Conservation (phyloP, 2,113 vertebrate genomes). For the Salvelinus namaycush region DNA sequence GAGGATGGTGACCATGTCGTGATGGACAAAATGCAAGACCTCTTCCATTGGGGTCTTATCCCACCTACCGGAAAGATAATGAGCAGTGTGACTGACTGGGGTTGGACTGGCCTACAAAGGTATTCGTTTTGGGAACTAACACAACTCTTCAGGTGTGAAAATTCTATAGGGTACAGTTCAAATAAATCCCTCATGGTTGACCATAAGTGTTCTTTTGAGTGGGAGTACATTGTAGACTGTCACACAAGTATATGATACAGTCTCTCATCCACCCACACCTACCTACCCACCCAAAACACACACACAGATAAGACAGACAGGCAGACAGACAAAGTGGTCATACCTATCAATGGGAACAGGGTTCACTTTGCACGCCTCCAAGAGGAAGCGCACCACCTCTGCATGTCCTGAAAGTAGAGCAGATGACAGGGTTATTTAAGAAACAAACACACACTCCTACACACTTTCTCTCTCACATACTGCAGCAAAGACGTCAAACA, state of each 20-base stretch:
- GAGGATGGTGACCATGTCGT: conserved; percentile 88
- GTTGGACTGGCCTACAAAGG: not conserved
- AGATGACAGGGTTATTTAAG: not conserved
- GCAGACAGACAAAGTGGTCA: conserved; percentile 21
- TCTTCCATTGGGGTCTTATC: conserved; percentile 95
- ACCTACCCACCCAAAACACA: not conserved
- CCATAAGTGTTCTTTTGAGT: not conserved
- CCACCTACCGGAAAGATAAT: conserved; percentile 75
- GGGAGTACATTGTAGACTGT: not conserved
- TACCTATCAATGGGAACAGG: conserved; percentile 95
- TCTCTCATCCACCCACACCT: not conserved
- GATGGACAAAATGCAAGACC: conserved; percentile 92
- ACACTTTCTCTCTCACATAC: not conserved
- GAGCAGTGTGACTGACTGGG: not conserved
- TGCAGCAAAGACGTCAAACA: not conserved
- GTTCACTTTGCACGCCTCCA: conserved; percentile 96
- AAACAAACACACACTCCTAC: not conserved
- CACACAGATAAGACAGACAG: too few relatives aligned
- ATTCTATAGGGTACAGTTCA: too few relatives aligned
- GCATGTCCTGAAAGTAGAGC: conserved; percentile 80
- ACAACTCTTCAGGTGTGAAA: not conserved
- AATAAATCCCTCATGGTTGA: too few relatives aligned
- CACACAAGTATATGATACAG: not conserved
- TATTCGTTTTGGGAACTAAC: not conserved
- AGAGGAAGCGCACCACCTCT: conserved; percentile 93